Evolutionary conservation across 2,113 vertebrate species (phyloP).

Genomic region (Macrotis lagotis): DNA sequence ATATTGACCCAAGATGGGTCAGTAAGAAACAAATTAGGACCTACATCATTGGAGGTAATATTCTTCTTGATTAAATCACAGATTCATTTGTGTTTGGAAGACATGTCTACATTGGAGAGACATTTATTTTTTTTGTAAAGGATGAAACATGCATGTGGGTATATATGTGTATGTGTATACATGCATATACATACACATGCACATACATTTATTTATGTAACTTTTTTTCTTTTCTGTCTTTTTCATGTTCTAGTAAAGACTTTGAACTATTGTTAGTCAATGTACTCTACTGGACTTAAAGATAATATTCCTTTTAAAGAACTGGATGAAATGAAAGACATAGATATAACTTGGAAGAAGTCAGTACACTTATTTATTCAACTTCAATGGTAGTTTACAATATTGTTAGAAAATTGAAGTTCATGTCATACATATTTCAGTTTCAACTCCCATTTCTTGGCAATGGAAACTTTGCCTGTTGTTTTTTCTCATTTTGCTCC

Average conservation of each 20-base stretch:
- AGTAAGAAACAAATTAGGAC: background rate
- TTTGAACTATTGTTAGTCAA: background rate
- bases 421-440: background rate
- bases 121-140: background rate
- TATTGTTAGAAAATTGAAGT: constrained; percentile 20
- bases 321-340: background rate
- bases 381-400: background rate
- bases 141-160: background rate
- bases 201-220: background rate
- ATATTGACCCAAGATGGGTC: background rate
- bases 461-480: constrained; percentile 45
- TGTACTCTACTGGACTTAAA: background rate
- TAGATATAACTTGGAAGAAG: background rate
- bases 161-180: background rate
- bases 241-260: background rate
- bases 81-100: background rate
- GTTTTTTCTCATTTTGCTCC: constrained; percentile 8
- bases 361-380: background rate
- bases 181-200: too few relatives aligned
- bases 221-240: background rate
- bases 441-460: constrained; percentile 29
- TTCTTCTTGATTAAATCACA: background rate
- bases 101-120: background rate
- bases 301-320: background rate
- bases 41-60: background rate